These are phyloP conservation scores for Elanus axillaris DNA, from an alignment of 2,113 vertebrate genomes.

Conservation along the genomic window DNA sequence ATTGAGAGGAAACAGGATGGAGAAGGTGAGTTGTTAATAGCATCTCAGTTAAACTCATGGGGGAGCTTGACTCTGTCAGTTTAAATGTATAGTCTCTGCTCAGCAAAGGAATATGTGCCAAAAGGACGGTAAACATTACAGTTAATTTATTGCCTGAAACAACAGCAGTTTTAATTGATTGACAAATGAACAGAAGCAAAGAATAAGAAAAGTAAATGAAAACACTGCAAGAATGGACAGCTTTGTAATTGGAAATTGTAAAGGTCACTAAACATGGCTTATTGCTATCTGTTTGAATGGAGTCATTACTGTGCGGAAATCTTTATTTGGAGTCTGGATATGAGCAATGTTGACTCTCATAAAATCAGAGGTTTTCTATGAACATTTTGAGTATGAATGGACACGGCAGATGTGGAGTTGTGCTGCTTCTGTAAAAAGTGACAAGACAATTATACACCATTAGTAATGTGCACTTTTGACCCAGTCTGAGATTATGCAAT, in stretches of 20 bases:
- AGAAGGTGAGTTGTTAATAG: neutral
- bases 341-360: neutral
- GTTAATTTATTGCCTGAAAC: neutral
- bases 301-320: neutral
- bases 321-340: neutral
- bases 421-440: neutral
- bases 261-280: neutral
- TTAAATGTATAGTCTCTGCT: neutral
- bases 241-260: constrained; percentile 5
- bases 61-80: neutral
- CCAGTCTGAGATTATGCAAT: neutral
- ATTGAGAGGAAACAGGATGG: neutral
- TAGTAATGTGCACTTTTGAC: neutral
- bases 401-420: neutral
- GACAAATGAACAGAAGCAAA: neutral
- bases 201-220: neutral
- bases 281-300: neutral
- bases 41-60: neutral
- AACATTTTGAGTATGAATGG: neutral
- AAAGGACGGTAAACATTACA: neutral
- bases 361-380: neutral
- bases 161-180: neutral
- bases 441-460: neutral
- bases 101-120: neutral
- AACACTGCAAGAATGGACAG: neutral